Evolutionary conservation across 2,888 invertebrate genomes (phyloP), one percentile per base, ranked within the genome.

Genomic region (Cryptocephalus primarius): DNA sequence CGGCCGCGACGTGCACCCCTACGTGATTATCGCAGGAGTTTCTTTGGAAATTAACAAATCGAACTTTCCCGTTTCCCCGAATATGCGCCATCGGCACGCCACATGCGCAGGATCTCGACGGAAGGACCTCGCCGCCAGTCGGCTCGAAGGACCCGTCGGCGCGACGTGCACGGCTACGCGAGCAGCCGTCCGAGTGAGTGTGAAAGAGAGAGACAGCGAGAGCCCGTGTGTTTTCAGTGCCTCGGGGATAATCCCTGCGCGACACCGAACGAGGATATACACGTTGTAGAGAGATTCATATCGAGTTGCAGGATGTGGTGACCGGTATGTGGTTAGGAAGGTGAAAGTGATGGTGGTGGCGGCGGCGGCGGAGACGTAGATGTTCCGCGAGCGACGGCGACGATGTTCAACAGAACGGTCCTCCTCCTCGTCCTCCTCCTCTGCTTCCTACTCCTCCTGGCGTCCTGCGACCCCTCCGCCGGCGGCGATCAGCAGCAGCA

Each of bases 61-160:
- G 67, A 68, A 67, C 62, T 55, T 61, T 60, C 59, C 48, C 53
- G 52, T 52, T 56, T 53, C 53, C 55, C 61, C 58, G 74, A 76
- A 67, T 69, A 75, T 61, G 73, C 76, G 62, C 72, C 47, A 39
- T 42, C 14, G 44, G 40, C 31, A 9, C 13, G 67, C 72, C 52
- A 57, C 64, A 51, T 66, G 68, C 68, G 68, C 75, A 76, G 73
- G 77, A 55, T 74, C 74, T 73, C 54, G 44, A 38, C 22, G 43
- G 33, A 48, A 51, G 48, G 51, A 49, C 40, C 63, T 56, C 74
- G 74, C 60, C 64, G 63, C 62, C 66, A 70, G 70, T 70, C 63
- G 59, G 60, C 60, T 62, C 63, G 62, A 64, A 67, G 60, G 57
- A 59, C 49, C 51, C 43, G n/a, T 48, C 50, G 51, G 55, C 54